phyloP scores from a whole-genome alignment of 2,797 vertebrate genomes.

The Poliocrania exsul region DNA sequence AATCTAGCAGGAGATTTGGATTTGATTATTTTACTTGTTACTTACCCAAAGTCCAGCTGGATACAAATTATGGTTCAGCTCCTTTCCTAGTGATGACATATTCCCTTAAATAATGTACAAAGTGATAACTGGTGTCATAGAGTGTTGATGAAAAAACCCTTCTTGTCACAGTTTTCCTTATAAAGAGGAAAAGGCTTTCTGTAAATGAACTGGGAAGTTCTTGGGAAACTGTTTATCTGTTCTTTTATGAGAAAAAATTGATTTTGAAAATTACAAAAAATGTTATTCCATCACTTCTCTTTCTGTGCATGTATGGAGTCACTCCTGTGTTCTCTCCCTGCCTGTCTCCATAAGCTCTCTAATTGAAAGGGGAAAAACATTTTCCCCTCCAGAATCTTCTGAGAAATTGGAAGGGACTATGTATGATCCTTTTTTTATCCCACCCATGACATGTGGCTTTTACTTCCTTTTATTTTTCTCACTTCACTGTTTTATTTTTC shows the following conservation, averaged over 20 bases:
- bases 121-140: background rate
- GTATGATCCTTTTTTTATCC: background rate
- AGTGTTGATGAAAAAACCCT: background rate
- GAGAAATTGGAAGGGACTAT: background rate
- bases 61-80: background rate
- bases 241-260: background rate
- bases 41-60: background rate
- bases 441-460: background rate
- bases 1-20: background rate
- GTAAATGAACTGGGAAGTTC: background rate
- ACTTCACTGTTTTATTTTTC: background rate
- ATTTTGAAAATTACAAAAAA: background rate
- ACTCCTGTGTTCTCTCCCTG: background rate
- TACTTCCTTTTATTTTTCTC: background rate
- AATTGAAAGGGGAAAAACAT: background rate
- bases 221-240: background rate
- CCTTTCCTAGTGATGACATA: background rate
- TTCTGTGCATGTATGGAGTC: accelerated
- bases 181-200: background rate
- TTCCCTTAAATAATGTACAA: background rate
- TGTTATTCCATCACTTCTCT: background rate
- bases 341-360: background rate
- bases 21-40: background rate
- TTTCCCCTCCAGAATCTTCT: background rate
- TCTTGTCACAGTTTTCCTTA: background rate